Percentiles rank a stretch among this genome's conserved stretches.
Evolutionary conservation across 1,140 invertebrate species (phyloP).

Genomic region (Cyrtorhinus lividipennis): DNA sequence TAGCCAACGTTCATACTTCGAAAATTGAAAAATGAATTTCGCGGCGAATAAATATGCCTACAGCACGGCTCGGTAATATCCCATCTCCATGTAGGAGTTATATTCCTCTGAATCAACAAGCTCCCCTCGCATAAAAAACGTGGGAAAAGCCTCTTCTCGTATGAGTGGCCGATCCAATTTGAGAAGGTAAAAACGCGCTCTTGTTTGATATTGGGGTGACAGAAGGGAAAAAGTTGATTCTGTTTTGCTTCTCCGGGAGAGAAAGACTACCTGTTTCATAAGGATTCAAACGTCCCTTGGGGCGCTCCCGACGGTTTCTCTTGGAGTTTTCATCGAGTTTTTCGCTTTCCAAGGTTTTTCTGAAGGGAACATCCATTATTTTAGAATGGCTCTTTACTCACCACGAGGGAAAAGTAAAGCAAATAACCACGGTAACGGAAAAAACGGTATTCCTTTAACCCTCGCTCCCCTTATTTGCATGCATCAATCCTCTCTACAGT

Average conservation of each 20-base stretch:
- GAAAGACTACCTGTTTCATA: neutral
- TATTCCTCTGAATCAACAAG: too few relatives aligned
- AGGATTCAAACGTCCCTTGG: constrained; percentile 2
- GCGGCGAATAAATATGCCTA: too few relatives aligned
- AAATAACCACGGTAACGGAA: neutral
- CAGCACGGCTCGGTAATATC: too few relatives aligned
- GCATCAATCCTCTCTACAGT: neutral
- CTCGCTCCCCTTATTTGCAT: neutral
- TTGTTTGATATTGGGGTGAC: neutral
- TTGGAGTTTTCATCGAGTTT: neutral
- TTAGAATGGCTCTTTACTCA: constrained; percentile 6
- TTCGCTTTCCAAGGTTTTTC: neutral
- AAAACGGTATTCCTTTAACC: neutral
- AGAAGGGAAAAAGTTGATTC: neutral
- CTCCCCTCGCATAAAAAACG: too few relatives aligned
- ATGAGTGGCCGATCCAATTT: neutral
- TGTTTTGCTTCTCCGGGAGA: neutral
- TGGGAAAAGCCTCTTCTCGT: too few relatives aligned
- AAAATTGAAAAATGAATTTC: too few relatives aligned
- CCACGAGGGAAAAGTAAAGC: constrained; percentile 9
- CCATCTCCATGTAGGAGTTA: too few relatives aligned
- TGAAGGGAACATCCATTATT: constrained; percentile 6
- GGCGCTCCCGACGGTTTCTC: neutral
- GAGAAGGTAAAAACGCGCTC: neutral
- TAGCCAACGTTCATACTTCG: too few relatives aligned